Conservation (phyloP, 2,888 invertebrate species). For the Megamerina dolium region DNA sequence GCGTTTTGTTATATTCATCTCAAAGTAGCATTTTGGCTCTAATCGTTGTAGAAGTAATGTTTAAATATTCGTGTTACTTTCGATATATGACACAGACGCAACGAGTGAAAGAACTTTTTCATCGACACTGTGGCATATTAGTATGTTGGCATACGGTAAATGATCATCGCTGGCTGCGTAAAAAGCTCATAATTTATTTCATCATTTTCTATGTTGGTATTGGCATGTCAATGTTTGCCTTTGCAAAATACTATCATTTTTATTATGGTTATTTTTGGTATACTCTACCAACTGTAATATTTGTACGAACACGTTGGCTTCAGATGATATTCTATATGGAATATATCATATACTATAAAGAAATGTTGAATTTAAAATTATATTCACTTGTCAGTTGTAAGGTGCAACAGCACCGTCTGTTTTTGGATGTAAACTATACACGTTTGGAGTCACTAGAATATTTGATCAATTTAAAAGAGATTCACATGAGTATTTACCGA, state of each 20-base stretch:
- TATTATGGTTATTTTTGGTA: slow-evolving; percentile 21
- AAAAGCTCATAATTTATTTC: slow-evolving; percentile 13
- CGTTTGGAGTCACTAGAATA: slow-evolving; percentile 30
- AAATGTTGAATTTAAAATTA: slow-evolving; percentile 23
- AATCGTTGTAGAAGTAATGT: slow-evolving; percentile 27
- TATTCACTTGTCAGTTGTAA: slow-evolving; percentile 24
- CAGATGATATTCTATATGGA: slow-evolving; percentile 18
- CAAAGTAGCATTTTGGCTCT: slow-evolving; percentile 26
- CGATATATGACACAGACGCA: slow-evolving; percentile 24
- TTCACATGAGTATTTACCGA: slow-evolving; percentile 29
- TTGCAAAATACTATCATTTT: slow-evolving; percentile 7
- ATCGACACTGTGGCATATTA: slow-evolving; percentile 8
- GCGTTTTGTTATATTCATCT: slow-evolving; percentile 26
- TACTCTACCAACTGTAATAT: slow-evolving; percentile 13
- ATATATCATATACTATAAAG: slow-evolving; percentile 23
- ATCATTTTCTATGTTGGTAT: slow-evolving; percentile 10
- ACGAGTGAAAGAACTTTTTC: slow-evolving; percentile 16
- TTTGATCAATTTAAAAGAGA: slow-evolving; percentile 27
- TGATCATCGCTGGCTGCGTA: slow-evolving; percentile 3
- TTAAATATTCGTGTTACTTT: slow-evolving; percentile 23
- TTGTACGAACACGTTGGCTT: slow-evolving; percentile 17
- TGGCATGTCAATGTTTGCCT: slow-evolving; percentile 4
- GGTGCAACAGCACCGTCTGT: slow-evolving; percentile 6
- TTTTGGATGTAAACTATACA: slow-evolving; percentile 25
- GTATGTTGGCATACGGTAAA: not conserved